Percentiles rank a stretch among this genome's conserved stretches.
phyloP scores from a whole-genome alignment of 2,888 invertebrate genomes.

The Tenodera sinensis region DNA sequence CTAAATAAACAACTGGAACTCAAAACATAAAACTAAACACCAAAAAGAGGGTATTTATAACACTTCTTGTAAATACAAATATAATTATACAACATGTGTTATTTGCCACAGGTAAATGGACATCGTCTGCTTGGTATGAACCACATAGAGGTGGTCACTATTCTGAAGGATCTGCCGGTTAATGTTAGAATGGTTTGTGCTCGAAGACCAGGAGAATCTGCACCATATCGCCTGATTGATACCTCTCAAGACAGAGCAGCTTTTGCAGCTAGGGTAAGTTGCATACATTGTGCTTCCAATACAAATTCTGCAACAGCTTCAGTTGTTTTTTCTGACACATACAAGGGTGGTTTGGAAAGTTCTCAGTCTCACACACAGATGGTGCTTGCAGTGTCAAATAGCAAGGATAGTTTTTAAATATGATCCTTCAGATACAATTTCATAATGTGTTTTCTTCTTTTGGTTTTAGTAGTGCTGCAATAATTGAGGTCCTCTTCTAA shows the following conservation, averaged over 20 bases:
- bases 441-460: too few relatives aligned
- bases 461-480: too few relatives aligned
- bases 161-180: conserved; percentile 85
- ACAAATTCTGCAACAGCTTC: too few relatives aligned
- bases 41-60: too few relatives aligned
- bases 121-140: conserved; percentile 86
- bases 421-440: too few relatives aligned
- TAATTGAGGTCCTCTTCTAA: too few relatives aligned
- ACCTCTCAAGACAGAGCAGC: conserved; percentile 75
- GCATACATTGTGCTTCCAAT: not conserved
- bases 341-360: not conserved
- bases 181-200: conserved; percentile 91
- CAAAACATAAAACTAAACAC: too few relatives aligned
- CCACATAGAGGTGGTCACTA: conserved; percentile 90
- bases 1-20: too few relatives aligned
- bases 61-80: too few relatives aligned
- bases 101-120: conserved; percentile 73
- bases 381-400: too few relatives aligned
- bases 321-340: not conserved
- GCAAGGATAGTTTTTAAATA: too few relatives aligned
- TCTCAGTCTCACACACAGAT: not conserved
- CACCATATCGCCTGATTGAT: conserved; percentile 65
- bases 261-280: conserved; percentile 66
- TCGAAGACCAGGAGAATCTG: conserved; percentile 54
- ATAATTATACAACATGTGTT: too few relatives aligned